phyloP scores from a whole-genome alignment of 1,140 invertebrate genomes.

The Drosophila bifasciata region DNA sequence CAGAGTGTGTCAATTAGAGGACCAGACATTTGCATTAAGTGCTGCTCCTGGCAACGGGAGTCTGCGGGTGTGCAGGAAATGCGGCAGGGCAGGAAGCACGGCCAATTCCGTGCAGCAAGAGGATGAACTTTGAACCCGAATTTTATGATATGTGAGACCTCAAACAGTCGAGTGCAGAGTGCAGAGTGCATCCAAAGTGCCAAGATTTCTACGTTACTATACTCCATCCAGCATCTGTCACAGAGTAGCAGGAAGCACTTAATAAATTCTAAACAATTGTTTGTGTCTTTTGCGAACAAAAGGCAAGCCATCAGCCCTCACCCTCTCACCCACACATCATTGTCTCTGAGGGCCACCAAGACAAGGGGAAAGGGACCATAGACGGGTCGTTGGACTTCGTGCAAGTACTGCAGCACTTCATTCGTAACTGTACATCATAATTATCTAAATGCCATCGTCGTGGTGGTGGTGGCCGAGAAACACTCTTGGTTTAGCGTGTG shows the following conservation, averaged over 20 bases:
- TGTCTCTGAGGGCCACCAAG: slow-evolving; percentile 27
- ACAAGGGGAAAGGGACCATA: background rate
- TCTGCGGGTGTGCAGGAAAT: background rate
- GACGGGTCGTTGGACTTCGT: slow-evolving; percentile 53
- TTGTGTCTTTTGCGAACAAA: slow-evolving; percentile 64
- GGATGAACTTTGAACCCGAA: slow-evolving; percentile 54
- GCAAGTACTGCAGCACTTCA: slow-evolving; percentile 8
- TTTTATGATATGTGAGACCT: slow-evolving; percentile 27
- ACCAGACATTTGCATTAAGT: slow-evolving; percentile 57
- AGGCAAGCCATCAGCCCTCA: slow-evolving; percentile 19
- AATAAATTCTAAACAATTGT: slow-evolving; percentile 75
- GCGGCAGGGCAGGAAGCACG: background rate
- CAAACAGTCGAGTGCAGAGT: slow-evolving; percentile 44
- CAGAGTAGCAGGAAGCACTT: slow-evolving; percentile 74
- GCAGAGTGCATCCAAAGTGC: slow-evolving; percentile 59
- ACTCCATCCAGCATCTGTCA: slow-evolving; percentile 45
- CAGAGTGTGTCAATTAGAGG: slow-evolving; percentile 50
- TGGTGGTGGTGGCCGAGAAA: slow-evolving; percentile 5
- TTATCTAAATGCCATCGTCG: slow-evolving; percentile 47
- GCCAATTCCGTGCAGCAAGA: slow-evolving; percentile 20
- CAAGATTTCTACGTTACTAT: slow-evolving; percentile 42
- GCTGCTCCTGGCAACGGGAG: slow-evolving; percentile 45
- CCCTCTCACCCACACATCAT: slow-evolving; percentile 36
- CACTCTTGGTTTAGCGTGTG: slow-evolving; percentile 27
- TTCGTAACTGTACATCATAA: slow-evolving; percentile 42